Base-by-base conservation (phyloP, 2,888 invertebrate species). In the Caenorhabditis sp. region DNA sequence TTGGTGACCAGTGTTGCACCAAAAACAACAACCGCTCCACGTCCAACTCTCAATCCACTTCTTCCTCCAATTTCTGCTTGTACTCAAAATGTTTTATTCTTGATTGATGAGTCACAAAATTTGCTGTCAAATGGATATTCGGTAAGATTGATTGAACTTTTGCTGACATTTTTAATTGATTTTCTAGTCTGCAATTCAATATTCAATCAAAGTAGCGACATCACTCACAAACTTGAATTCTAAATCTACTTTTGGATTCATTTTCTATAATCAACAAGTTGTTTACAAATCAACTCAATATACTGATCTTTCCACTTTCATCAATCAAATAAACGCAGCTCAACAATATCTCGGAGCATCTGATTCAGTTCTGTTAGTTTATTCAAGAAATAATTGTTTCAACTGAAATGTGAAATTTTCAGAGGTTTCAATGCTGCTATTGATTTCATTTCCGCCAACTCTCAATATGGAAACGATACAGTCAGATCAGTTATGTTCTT, bases 91-190 rank as follows among this genome's bases (percentile, higher is more conserved):
- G 68, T 73, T 10, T n/a, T 73, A 8, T 73, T 62, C n/a, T 62
- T 73, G 58, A 73, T 73, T 23, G 73, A 73, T n/a, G 65, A 73
- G 26, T 73, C 73, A 0, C 68, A 68, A 36, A 66, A 62, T 6
- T 49, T 73, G 31, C n/a, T 73, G 19, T 26, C 58, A 23, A 60
- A 58, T 43, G 72, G 73, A 17, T 73, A 66, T 19, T 31, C 10
- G 2, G 31, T 31, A 31, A 10, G 31, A 31, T 31, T n/a, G n/a
- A n/a, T n/a, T n/a, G n/a, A n/a, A 31, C 10, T 6, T 31, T 31
- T 31, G 31, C 4, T 31, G 10, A 31, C 5, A 31, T 4, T 31
- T 10, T 31, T 31, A 31, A 10, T 31, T 4, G 31, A 6, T 31
- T 31, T 31, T 31, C 10, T 10, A 31, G 31, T 50, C 26, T 36